Conservation (phyloP, 2,888 invertebrate genomes). For the Philaethria dido region DNA sequence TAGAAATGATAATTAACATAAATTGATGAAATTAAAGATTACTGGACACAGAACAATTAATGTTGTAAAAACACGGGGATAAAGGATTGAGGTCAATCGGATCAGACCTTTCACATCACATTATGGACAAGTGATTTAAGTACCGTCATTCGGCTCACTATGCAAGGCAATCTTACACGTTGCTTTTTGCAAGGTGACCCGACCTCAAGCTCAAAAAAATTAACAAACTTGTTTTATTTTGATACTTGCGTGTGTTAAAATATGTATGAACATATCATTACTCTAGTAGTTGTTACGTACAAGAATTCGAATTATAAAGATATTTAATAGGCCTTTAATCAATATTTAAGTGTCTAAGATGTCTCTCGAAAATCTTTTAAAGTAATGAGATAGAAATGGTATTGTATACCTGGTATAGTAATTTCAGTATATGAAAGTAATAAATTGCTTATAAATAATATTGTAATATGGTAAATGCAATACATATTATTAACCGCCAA, state of each 20-base stretch:
- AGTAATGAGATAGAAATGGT: too few species aligned
- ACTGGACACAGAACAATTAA: slow-evolving; percentile 50
- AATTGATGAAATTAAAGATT: slow-evolving; percentile 49
- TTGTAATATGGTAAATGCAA: too few species aligned
- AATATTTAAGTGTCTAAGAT: too few species aligned
- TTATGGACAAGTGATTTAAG: slow-evolving; percentile 46
- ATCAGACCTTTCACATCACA: slow-evolving; percentile 54
- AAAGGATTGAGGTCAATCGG: slow-evolving; percentile 52
- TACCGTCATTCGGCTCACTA: slow-evolving; percentile 38
- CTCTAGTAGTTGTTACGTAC: neutral
- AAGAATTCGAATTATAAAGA: too few species aligned
- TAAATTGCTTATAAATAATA: too few species aligned
- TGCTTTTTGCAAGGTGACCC: slow-evolving; percentile 28
- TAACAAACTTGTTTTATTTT: slow-evolving; percentile 17
- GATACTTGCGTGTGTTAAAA: neutral
- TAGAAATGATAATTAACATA: slow-evolving; percentile 30
- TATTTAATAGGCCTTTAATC: too few species aligned
- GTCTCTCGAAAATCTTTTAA: too few species aligned
- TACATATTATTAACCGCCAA: too few species aligned
- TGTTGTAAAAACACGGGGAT: slow-evolving; percentile 41
- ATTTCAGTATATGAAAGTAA: too few species aligned
- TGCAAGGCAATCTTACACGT: slow-evolving; percentile 26
- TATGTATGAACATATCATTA: neutral
- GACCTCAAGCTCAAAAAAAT: slow-evolving; percentile 19
- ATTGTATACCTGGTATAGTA: too few species aligned